Evolutionary conservation across 2,888 invertebrate species (phyloP), one percentile per base, ranked within the genome.

Genomic region (Pseudeuparius sepicola): DNA sequence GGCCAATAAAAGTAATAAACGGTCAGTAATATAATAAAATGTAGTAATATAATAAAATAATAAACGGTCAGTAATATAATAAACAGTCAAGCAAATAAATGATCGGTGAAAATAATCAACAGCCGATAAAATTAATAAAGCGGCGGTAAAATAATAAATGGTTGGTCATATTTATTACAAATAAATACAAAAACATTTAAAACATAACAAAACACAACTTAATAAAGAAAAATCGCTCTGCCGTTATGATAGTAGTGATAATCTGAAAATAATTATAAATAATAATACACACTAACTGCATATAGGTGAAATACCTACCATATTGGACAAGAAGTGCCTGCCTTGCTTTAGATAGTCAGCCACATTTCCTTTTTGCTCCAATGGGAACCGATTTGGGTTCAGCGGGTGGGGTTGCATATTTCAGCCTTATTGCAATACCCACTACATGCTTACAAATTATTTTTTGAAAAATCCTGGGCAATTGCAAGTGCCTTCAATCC

Each of bases 381-480:
- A 36, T 36, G 10, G 16, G 23, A 33, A 36, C 31, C 10, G 31
- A 20, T 36, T 34, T 36, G 10, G 24, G 31, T 23, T 36, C 31
- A 23, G 14, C 6, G n/a, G 36, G 31, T 32, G 36, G 36, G 23
- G 24, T 33, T 18, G 31, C 31, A 24, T 18, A 14, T 32, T 36
- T 36, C 12, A 36, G 24, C 18, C 36, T 18, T 24, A 36, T 24
- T 13, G 36, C 36, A 7, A 36, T 34, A 7, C 36, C 31, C 31
- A 36, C 31, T 23, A 32, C 24, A 24, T 36, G 36, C 24, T 36
- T 36, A 32, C 36, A 36, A 18, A 36, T 36, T 12, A 36, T 23
- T 34, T 32, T 34, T 36, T 36, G 11, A 33, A 36, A 36, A 23
- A 36, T 23, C 23, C 15, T 23, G 36, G 30, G 15, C 20, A 34